Evolutionary conservation across 2,888 invertebrate species (phyloP), one percentile per base, ranked within the genome.

Genomic region (Diabrotica balteata): DNA sequence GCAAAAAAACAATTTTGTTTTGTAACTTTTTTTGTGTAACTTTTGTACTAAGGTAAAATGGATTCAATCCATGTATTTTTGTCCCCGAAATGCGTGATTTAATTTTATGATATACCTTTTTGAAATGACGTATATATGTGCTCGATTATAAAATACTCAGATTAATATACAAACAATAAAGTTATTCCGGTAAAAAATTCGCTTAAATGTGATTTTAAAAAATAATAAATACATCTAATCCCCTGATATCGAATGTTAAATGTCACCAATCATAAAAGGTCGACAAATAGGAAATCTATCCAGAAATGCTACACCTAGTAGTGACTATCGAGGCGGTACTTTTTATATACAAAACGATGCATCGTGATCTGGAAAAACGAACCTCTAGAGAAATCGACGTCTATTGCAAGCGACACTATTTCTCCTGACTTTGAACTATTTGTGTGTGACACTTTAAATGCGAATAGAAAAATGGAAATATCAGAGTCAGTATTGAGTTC

Each of bases 341-440:
- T 64, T 61, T 64, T 64, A 64, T 51, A 43, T 58, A 46, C 55
- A 62, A 64, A 64, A 58, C 64, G 64, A 64, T 59, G 58, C 64
- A 64, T 64, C 64, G 64, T 64, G 64, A 64, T 64, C 64, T 64
- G 64, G 64, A 64, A 64, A 64, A 63, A 64, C 32, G 64, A 58
- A 64, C 58, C 64, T 64, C 64, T 64, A 58, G 64, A 64, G 64
- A 59, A 58, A 58, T 64, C 52, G 32, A 50, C 51, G 63, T 63
- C 63, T 58, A 50, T 58, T 63, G 63, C 63, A 63, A 64, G 59
- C 52, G 58, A 58, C 58, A 55, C 64, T 64, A 58, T 58, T 58
- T 58, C 52, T 54, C 32, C 46, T 32, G 32, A 63, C 51, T 63
- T 63, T 63, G 63, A 63, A 63, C 64, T 64, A 64, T 64, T 64